Evolutionary conservation across 2,113 vertebrate genomes (phyloP).

Genomic region (Edolisoma coerulescens): DNA sequence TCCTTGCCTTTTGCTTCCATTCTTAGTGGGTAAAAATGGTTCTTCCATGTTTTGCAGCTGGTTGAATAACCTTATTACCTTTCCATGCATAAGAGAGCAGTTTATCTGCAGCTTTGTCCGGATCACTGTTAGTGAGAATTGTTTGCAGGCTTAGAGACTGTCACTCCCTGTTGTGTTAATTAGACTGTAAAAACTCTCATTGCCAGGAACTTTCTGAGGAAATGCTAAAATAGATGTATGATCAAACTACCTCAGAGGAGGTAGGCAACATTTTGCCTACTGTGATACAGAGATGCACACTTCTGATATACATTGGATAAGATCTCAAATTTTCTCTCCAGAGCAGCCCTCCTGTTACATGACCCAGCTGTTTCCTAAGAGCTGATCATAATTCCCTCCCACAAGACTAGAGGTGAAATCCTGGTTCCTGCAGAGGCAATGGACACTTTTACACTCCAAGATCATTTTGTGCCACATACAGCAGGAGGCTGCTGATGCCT

Average conservation of each 20-base stretch:
- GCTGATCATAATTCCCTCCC: neutral
- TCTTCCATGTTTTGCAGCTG: neutral
- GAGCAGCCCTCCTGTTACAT: neutral
- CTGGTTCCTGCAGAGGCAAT: neutral
- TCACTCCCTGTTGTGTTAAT: neutral
- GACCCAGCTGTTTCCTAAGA: neutral
- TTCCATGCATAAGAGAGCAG: neutral
- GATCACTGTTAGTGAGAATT: neutral
- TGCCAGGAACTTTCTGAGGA: neutral
- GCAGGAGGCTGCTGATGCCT: neutral
- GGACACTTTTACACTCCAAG: neutral
- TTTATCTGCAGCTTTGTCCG: neutral
- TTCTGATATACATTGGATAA: neutral
- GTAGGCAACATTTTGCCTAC: neutral
- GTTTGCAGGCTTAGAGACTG: neutral
- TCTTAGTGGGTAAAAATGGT: neutral
- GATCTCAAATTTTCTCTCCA: neutral
- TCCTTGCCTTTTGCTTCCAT: neutral
- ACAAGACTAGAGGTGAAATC: neutral
- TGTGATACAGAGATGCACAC: neutral
- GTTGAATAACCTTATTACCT: neutral
- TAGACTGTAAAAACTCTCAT: neutral
- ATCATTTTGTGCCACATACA: neutral
- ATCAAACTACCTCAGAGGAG: neutral
- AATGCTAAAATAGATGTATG: neutral